Evolutionary conservation across 2,797 vertebrate species (phyloP).

Genomic region (Dendrocincla tyrannina): DNA sequence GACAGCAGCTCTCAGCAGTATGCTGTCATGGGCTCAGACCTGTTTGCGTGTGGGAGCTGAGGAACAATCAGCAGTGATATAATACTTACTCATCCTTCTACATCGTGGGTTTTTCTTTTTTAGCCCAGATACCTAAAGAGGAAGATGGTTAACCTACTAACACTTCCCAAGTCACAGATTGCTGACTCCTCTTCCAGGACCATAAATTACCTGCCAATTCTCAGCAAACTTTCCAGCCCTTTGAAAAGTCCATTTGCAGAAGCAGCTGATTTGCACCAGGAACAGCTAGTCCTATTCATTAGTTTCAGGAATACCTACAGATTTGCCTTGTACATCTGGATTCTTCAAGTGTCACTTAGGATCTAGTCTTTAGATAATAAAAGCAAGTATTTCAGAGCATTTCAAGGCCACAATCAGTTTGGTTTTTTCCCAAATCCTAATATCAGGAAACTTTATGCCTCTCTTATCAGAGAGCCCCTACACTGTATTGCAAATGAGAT

Average conservation of each 20-base stretch:
- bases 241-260: not conserved
- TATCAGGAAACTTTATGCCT: not conserved
- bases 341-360: not conserved
- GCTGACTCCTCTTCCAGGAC: not conserved
- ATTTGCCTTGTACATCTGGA: not conserved
- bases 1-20: not conserved
- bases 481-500: not conserved
- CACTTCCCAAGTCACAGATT: not conserved
- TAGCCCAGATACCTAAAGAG: not conserved
- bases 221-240: not conserved
- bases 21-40: not conserved
- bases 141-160: not conserved
- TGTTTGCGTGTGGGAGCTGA: conserved; percentile 26
- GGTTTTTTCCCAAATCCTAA: not conserved
- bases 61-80: conserved; percentile 22
- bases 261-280: not conserved
- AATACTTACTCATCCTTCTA: conserved; percentile 27
- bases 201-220: not conserved
- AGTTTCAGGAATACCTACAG: not conserved
- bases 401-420: not conserved
- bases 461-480: not conserved
- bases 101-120: not conserved
- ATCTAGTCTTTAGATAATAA: not conserved
- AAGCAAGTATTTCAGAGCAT: not conserved
- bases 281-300: not conserved